These are phyloP conservation scores for Melanaphis sacchari DNA, from an alignment of 1,140 invertebrate species.

Conservation along the genomic window DNA sequence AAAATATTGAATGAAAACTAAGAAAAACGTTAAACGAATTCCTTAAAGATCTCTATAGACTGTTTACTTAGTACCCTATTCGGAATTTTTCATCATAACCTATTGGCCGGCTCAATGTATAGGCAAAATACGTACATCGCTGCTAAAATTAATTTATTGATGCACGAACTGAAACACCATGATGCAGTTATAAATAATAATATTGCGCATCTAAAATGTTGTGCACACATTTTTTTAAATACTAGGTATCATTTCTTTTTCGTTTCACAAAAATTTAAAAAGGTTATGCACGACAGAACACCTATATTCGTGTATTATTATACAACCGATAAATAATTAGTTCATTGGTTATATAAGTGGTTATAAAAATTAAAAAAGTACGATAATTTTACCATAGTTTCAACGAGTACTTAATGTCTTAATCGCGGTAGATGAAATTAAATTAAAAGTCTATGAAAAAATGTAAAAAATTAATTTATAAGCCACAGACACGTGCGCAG, in stretches of 20 bases:
- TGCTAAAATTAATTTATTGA: not conserved
- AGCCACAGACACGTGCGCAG: not conserved
- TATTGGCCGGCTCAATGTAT: not conserved
- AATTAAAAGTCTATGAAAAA: not conserved
- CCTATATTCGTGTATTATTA: not conserved
- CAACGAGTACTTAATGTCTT: not conserved
- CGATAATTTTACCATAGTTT: not conserved
- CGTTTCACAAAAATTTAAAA: not conserved
- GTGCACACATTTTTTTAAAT: not conserved
- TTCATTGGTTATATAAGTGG: not conserved
- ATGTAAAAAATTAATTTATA: not conserved
- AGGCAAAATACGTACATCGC: not conserved
- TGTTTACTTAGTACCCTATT: not conserved
- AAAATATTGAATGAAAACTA: not conserved
- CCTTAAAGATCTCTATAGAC: not conserved
- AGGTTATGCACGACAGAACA: not conserved
- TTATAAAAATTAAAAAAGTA: not conserved
- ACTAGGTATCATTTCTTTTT: not conserved
- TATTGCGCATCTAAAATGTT: not conserved
- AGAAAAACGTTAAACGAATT: not conserved
- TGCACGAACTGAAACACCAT: not conserved
- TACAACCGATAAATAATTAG: not conserved
- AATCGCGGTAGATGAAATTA: not conserved
- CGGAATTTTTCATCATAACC: not conserved
- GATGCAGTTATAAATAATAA: not conserved